These are phyloP conservation scores for Synanthedon andrenaeformis DNA, from an alignment of 2,888 invertebrate species.

Conservation along the genomic window DNA sequence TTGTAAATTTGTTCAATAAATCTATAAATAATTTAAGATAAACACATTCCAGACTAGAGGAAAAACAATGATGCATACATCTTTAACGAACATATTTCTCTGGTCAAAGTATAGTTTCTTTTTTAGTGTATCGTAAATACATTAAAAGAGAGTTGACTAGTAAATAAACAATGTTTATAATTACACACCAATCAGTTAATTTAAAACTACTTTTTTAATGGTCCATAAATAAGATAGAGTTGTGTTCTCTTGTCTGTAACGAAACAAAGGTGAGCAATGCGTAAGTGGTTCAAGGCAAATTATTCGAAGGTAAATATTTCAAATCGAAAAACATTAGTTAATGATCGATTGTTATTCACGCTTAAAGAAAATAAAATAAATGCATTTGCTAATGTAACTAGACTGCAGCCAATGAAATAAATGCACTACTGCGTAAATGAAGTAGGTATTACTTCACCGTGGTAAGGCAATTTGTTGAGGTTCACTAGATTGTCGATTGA, in stretches of 20 bases:
- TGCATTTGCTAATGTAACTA: neutral
- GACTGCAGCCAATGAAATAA: neutral
- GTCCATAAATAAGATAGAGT: neutral
- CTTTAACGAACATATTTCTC: no score
- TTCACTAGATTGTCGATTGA: no score
- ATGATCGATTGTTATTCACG: neutral
- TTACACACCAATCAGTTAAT: no score
- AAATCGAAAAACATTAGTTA: neutral
- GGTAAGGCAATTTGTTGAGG: neutral
- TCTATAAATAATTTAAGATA: no score
- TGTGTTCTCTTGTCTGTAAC: neutral
- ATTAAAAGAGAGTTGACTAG: no score
- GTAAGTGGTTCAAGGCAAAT: slow-evolving; percentile 52
- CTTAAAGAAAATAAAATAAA: neutral
- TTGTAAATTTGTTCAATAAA: no score
- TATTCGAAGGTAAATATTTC: slow-evolving; percentile 21
- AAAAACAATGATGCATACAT: no score
- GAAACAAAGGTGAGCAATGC: slow-evolving; percentile 21
- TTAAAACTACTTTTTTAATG: neutral
- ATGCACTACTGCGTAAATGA: neutral
- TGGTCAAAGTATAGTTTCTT: no score
- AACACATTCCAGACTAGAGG: no score
- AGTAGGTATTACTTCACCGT: neutral
- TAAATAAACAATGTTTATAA: no score
- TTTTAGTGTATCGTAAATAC: no score